These are phyloP conservation scores for Exephanes ischioxanthus DNA, from an alignment of 2,888 invertebrate genomes.

Conservation along the genomic window DNA sequence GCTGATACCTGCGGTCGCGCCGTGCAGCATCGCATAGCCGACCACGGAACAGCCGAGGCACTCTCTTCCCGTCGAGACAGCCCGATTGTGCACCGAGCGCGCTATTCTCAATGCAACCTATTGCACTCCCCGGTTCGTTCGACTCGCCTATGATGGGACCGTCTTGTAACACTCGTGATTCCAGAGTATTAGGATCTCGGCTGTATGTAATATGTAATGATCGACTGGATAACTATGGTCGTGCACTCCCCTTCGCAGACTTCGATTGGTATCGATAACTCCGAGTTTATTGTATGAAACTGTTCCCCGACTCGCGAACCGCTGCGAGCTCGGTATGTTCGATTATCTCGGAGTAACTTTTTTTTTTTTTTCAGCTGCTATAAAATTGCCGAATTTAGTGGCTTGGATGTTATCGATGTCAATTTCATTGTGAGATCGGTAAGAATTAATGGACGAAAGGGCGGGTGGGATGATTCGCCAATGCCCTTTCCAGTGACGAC, in stretches of 20 bases:
- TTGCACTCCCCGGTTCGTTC: constrained; percentile 41
- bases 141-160: constrained; percentile 54
- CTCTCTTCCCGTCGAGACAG: constrained; percentile 38
- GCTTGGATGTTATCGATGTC: neutral
- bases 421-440: neutral
- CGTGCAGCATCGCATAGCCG: constrained; percentile 39
- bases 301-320: constrained; percentile 8
- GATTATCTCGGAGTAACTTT: constrained; percentile 15
- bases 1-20: constrained; percentile 64
- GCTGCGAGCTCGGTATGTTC: constrained; percentile 9
- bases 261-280: constrained; percentile 53
- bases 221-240: constrained; percentile 44
- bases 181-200: constrained; percentile 47
- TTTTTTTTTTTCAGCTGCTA: neutral
- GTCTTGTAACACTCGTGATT: constrained; percentile 53
- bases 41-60: constrained; percentile 2
- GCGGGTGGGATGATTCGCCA: neutral
- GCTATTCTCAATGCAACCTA: constrained; percentile 48
- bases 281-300: constrained; percentile 37
- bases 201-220: constrained; percentile 36
- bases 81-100: constrained; percentile 28
- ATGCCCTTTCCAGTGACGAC: constrained; percentile 35
- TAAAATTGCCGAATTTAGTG: neutral
- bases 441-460: neutral
- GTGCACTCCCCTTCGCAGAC: constrained; percentile 1